Conservation (phyloP, 2,888 invertebrate genomes). For the Lasioglossum oenotherae region DNA sequence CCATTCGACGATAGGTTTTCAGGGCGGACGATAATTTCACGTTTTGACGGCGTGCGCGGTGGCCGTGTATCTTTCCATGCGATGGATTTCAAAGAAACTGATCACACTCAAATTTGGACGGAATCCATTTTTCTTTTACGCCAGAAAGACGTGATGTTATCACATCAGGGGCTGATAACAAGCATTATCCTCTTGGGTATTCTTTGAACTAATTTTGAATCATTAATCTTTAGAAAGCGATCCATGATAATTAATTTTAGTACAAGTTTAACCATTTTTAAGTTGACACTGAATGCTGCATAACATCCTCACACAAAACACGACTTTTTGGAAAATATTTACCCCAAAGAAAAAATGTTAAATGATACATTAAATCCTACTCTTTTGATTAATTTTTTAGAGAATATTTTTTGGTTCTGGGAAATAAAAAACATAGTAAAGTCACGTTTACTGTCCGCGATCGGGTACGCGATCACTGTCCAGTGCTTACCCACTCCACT, state of each 20-base stretch:
- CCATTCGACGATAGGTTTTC: conserved; percentile 33
- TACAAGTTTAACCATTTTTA: neutral
- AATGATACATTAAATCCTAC: no score
- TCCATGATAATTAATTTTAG: neutral
- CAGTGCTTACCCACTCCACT: no score
- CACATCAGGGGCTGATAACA: neutral
- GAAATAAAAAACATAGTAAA: neutral
- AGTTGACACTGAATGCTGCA: neutral
- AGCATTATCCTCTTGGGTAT: neutral
- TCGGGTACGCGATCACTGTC: no score
- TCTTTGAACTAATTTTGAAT: neutral
- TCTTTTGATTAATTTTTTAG: neutral
- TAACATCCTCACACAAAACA: neutral
- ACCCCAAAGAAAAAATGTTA: neutral
- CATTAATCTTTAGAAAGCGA: neutral
- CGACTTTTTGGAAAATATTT: neutral
- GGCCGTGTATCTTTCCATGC: neutral
- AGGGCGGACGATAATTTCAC: neutral
- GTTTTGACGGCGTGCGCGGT: neutral
- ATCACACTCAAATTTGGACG: neutral
- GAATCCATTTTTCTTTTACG: neutral
- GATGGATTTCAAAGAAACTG: neutral
- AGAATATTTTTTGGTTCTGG: rapidly evolving
- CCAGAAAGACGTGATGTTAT: neutral
- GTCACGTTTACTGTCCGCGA: no score